Base-by-base conservation (phyloP, 2,113 vertebrate genomes). In the Pyrgilauda ruficollis region DNA sequence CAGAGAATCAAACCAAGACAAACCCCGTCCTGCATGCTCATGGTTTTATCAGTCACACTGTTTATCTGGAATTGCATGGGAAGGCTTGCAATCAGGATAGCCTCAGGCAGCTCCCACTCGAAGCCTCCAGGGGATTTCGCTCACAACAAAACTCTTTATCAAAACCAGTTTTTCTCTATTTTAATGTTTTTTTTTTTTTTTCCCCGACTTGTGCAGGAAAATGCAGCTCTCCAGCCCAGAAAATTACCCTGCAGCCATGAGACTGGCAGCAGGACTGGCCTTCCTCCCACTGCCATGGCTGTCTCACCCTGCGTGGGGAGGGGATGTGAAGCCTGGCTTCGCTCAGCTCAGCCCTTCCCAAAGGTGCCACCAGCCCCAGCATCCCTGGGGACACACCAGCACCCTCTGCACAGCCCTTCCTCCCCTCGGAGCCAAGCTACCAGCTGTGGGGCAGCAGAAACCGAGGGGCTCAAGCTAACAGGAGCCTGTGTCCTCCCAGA, bases 21-120 rank as follows among this genome's bases (percentile, higher is more conserved):
- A 94, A 94, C 63, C 3, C 9, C 18, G 87, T 75, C 82, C 79
- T 50, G 41, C 62, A 59, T 31, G 69, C 89, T 90, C 95, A 15
- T 15, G 39, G 21, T 55, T 67, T 94, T 94, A 79, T 59, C 91
- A 74, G 59, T 91, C 89, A 59, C 95, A 74, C 15, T 95, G 94
- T 91, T 94, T 89, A 95, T 89, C 93, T 94, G 91, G 70, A 96
- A 96, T 89, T 95, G 94, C 91, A 78, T 3, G 44, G 94, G 66
- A 97, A 91, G 96, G 86, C 93, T 81, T 76, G 78, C 93, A 90
- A 90, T 86, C 93, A 96, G 96, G 96, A 84, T 81, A 87, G 82
- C 78, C 68, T 94, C 58, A 24, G 89, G 90, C 91, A 85, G 92
- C 96, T 96, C 95, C 96, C 93, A 76, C 89, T 76, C 43, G 0